These are phyloP conservation scores for Anneissia japonica DNA, from an alignment of 35 echinoderm and acorn worm species.

Conservation along the genomic window DNA sequence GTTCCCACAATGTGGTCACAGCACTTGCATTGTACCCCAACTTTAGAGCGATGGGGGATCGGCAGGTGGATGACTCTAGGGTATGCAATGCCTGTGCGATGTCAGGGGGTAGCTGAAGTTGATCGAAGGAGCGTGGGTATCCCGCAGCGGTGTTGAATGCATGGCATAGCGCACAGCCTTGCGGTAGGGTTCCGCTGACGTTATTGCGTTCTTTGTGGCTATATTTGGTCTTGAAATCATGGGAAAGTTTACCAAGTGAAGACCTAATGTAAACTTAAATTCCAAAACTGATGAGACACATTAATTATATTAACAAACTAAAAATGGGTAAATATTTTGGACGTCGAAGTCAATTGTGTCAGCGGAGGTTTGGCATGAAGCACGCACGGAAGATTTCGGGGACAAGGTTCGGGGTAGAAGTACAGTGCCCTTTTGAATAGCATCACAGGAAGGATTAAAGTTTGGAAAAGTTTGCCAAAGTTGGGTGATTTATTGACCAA, in stretches of 20 bases:
- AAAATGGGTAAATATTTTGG: background rate
- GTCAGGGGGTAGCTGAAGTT: background rate
- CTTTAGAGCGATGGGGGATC: background rate
- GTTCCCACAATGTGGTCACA: background rate
- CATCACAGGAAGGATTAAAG: background rate
- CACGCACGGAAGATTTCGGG: background rate
- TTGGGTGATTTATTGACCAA: background rate
- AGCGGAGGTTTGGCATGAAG: background rate
- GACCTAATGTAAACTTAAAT: background rate
- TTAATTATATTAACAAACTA: background rate
- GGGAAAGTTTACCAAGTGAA: background rate
- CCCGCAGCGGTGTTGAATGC: background rate
- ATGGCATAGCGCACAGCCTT: background rate
- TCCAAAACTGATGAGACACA: background rate
- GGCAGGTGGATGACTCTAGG: background rate
- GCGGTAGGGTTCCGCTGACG: background rate
- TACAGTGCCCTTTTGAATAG: background rate
- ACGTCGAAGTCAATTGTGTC: constrained; percentile 1
- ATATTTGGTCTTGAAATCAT: constrained; percentile 2
- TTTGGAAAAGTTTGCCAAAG: background rate
- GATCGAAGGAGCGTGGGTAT: background rate
- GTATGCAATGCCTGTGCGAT: background rate
- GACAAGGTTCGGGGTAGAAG: constrained; percentile 1
- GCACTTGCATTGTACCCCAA: background rate
- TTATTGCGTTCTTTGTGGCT: background rate